Evolutionary conservation across 35 echinoderm and acorn worm genomes (phyloP), one percentile per base, ranked within the genome.

Genomic region (Antedon bifida): DNA sequence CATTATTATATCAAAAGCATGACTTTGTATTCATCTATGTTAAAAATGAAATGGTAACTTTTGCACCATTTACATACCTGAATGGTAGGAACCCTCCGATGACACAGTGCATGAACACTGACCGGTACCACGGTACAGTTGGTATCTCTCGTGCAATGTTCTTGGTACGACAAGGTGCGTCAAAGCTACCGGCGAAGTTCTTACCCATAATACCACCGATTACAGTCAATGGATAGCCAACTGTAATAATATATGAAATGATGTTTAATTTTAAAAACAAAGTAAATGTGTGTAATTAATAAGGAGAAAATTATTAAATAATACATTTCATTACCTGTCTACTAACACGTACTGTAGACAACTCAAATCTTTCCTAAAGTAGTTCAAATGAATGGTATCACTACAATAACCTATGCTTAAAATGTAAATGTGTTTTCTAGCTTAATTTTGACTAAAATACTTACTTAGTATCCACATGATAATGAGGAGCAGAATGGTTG

Each of bases 201-300:
- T 99, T 99, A 36, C 95, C 95, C 56, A 97, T 46, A 17, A 99
- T 99, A 81, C 95, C 95, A 39, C 95, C 95, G 36, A 92, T 99
- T 1, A 99, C 88, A 26, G 95, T 97, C 82, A 99, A 51, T 0
- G 95, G 95, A 35, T 91, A 99, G 17, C 95, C 95, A 86, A 99
- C 95, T 99, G 80, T n/a, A 79, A 30, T 75, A 14, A 30, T 76
- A 89, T 21, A 51, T 7, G 5, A 42, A 42, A 42, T 42, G 38
- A 7, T 42, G 14, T 14, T 4, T 12, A 14, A 5, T 31, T 21
- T 74, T 39, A 29, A 74, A 75, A 46, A 33, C 14, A 2, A 44
- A 33, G n/a, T 0, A 31, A 0, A 14, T 44, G 26, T 82, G 32
- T n/a, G n/a, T n/a, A n/a, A n/a, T n/a, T n/a, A n/a, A n/a, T n/a